phyloP scores from a whole-genome alignment of 2,797 vertebrate species.

The Atherinosoma microstoma region DNA sequence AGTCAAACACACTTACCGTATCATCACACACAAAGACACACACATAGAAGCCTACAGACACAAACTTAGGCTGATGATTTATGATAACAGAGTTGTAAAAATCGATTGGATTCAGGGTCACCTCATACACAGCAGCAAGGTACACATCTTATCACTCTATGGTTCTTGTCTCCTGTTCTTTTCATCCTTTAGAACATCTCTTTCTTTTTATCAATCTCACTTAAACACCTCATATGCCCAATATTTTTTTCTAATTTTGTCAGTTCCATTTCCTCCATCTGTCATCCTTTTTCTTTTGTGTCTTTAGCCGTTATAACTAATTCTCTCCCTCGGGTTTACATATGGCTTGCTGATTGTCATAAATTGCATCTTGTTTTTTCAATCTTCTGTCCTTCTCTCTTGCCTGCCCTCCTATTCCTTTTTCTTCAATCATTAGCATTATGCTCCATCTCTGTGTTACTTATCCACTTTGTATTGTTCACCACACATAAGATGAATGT shows the following conservation, averaged over 20 bases:
- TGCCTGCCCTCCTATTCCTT: slow-evolving; percentile 32
- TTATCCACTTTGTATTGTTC: slow-evolving; percentile 13
- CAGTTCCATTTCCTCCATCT: background rate
- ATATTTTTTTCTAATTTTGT: background rate
- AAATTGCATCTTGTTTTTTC: slow-evolving; percentile 27
- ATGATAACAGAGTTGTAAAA: slow-evolving; percentile 57
- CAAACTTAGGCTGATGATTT: slow-evolving; percentile 58
- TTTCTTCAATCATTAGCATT: slow-evolving; percentile 15
- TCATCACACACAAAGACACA: slow-evolving; percentile 21
- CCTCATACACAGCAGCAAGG: slow-evolving; percentile 43
- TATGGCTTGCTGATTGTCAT: slow-evolving; percentile 10
- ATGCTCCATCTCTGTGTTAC: slow-evolving; percentile 29
- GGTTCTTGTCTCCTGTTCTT: slow-evolving; percentile 24
- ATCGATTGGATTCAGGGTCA: slow-evolving; percentile 71
- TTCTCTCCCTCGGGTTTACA: slow-evolving; percentile 17
- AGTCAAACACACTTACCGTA: slow-evolving; percentile 1
- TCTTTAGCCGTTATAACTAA: background rate
- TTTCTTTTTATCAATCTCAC: slow-evolving; percentile 18
- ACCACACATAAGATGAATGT: background rate
- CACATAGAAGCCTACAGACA: slow-evolving; percentile 14
- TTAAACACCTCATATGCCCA: background rate
- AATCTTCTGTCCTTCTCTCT: slow-evolving; percentile 26
- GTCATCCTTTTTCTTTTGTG: background rate
- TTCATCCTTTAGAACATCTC: slow-evolving; percentile 25
- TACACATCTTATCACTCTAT: slow-evolving; percentile 37